These are phyloP conservation scores for Chlorodrepanis virens DNA, from an alignment of 2,113 vertebrate genomes.

Conservation along the genomic window DNA sequence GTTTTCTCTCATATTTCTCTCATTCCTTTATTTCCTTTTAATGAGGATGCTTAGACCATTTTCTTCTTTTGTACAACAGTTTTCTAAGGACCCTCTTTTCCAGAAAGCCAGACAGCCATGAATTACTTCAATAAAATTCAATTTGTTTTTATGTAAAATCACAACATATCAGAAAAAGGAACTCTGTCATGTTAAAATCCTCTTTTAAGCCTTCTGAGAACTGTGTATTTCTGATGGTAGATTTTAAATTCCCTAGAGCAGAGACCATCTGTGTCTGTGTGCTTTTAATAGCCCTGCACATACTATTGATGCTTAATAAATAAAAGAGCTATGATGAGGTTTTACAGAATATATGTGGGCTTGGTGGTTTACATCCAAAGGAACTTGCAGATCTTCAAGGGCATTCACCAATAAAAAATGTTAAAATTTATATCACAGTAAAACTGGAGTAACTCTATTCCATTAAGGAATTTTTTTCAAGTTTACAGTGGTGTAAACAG, in stretches of 20 bases:
- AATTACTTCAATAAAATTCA: neutral
- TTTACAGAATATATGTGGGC: neutral
- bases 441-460: neutral
- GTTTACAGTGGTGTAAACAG: neutral
- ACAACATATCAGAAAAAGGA: neutral
- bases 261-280: neutral
- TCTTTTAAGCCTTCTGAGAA: neutral
- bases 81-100: neutral
- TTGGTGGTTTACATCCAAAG: neutral
- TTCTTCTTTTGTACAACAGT: neutral
- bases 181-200: neutral
- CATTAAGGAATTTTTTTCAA: neutral
- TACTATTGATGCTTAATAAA: neutral
- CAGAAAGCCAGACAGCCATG: neutral
- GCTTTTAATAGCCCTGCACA: neutral
- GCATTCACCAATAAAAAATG: neutral
- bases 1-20: neutral
- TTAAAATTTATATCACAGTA: neutral
- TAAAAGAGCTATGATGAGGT: neutral
- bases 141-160: neutral
- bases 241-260: neutral
- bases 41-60: neutral
- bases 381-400: neutral
- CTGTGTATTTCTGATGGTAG: neutral
- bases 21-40: neutral